Percentiles rank a stretch among this genome's conserved stretches.
Conservation (phyloP, 1,140 invertebrate species). For the Choristoneura fumiferana region DNA sequence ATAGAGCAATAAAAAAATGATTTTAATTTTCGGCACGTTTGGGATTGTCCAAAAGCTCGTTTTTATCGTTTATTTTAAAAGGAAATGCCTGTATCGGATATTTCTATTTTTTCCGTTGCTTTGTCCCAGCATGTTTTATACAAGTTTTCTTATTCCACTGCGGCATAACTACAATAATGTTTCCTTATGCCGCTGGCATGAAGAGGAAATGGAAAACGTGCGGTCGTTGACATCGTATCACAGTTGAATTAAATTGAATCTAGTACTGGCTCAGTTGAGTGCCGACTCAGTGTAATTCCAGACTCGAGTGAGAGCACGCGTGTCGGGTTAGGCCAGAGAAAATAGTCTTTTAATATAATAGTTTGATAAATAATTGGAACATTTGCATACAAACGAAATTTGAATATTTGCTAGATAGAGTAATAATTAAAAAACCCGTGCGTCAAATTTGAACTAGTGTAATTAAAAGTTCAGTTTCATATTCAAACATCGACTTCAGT, state of each 20-base stretch:
- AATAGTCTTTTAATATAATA: background rate
- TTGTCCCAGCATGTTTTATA: background rate
- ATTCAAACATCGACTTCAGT: background rate
- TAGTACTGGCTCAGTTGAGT: background rate
- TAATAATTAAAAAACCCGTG: no score
- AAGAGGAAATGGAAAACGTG: slow-evolving; percentile 36
- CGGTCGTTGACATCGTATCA: slow-evolving; percentile 18
- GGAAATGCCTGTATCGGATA: background rate
- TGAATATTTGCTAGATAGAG: no score
- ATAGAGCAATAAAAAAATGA: no score
- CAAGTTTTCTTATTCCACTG: slow-evolving; percentile 28
- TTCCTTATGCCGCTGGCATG: background rate
- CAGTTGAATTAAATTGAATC: background rate
- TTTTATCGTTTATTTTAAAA: background rate
- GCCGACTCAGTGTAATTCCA: slow-evolving; percentile 57
- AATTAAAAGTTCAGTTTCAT: no score
- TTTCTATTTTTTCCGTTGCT: background rate
- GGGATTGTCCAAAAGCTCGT: background rate
- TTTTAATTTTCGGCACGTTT: background rate
- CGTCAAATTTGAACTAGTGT: no score
- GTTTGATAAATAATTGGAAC: background rate
- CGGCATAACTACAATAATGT: slow-evolving; percentile 18
- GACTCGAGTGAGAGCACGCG: slow-evolving; percentile 40
- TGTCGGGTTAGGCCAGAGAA: slow-evolving; percentile 7
- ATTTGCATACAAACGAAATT: no score